Evolutionary conservation across 2,113 vertebrate genomes (phyloP).

Genomic region (Lathamus discolor): DNA sequence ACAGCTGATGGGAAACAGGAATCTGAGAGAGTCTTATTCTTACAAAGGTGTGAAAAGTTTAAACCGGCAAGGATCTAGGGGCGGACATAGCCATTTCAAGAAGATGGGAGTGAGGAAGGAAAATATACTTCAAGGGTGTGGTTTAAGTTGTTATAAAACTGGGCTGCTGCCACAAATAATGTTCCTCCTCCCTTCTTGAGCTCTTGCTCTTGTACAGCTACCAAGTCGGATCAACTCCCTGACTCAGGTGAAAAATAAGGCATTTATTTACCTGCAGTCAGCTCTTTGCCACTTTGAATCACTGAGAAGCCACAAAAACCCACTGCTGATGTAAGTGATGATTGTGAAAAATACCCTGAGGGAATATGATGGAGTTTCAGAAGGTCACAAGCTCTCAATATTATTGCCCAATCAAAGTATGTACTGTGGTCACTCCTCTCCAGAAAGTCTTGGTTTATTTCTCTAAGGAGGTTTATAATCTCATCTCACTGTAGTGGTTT

Average conservation of each 20-base stretch:
- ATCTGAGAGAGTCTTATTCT: not conserved
- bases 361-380: not conserved
- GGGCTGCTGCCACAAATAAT: not conserved
- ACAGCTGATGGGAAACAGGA: not conserved
- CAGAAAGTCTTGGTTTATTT: not conserved
- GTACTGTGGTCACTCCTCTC: not conserved
- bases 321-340: not conserved
- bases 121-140: not conserved
- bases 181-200: slow-evolving; percentile 1
- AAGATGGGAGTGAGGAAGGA: not conserved
- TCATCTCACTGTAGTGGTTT: not conserved
- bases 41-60: not conserved
- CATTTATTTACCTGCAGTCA: slow-evolving; percentile 20
- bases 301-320: not conserved
- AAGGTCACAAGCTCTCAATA: not conserved
- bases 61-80: not conserved
- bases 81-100: not conserved
- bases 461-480: not conserved
- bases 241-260: slow-evolving; percentile 24
- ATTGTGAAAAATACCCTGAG: slow-evolving; percentile 15
- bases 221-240: not conserved
- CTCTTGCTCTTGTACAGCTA: not conserved
- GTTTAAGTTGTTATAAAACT: slow-evolving; percentile 1
- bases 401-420: not conserved
- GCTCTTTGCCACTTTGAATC: slow-evolving; percentile 9